These are phyloP conservation scores for Protobothrops mucrosquamatus DNA, from an alignment of 2,113 vertebrate genomes.

Conservation along the genomic window DNA sequence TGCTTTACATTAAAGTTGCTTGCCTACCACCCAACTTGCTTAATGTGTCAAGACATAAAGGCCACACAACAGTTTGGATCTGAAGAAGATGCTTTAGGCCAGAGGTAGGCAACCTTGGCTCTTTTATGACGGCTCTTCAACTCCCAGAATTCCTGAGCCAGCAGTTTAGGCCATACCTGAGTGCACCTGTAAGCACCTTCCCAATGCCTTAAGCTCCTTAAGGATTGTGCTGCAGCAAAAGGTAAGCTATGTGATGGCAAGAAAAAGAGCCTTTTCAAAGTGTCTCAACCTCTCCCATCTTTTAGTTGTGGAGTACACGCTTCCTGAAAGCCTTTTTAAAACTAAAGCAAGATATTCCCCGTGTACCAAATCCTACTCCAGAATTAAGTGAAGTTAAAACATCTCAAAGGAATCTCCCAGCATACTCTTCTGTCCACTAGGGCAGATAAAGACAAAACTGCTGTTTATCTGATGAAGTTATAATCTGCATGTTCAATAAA, in stretches of 20 bases:
- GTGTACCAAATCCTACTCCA: not conserved
- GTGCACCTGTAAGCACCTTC: not conserved
- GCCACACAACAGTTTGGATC: not conserved
- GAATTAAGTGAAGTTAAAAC: not conserved
- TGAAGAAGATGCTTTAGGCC: not conserved
- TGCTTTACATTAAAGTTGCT: not conserved
- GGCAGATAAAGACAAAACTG: not conserved
- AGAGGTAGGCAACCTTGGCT: too few species aligned
- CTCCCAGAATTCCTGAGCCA: too few species aligned
- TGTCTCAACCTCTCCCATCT: not conserved
- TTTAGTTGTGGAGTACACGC: too few species aligned
- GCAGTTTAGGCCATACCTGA: not conserved
- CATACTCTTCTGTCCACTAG: not conserved
- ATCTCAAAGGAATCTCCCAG: not conserved
- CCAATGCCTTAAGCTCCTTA: not conserved
- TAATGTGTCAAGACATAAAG: not conserved
- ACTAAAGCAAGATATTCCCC: not conserved
- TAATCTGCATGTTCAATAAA: too few species aligned
- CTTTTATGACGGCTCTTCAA: too few species aligned
- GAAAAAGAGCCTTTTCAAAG: not conserved
- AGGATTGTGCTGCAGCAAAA: not conserved
- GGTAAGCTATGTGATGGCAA: not conserved
- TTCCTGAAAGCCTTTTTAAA: not conserved
- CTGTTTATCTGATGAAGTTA: not conserved
- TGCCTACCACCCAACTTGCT: not conserved